phyloP scores from a whole-genome alignment of 2,888 invertebrate species.

The Chymomyza amoena region DNA sequence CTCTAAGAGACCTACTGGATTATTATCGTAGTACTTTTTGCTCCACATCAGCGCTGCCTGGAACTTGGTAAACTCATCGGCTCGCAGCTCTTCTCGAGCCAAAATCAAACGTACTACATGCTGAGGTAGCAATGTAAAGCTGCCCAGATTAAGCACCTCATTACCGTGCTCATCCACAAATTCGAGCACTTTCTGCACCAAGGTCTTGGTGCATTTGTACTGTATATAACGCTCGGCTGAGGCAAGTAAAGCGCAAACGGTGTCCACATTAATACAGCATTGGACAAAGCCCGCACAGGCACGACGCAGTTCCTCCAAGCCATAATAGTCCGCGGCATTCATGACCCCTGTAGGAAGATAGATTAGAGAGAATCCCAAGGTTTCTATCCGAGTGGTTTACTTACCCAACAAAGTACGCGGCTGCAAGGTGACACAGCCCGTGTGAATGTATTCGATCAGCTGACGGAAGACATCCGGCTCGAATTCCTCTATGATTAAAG shows the following conservation, averaged over 20 bases:
- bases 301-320: slow-evolving; percentile 91
- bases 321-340: slow-evolving; percentile 97
- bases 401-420: slow-evolving; percentile 93
- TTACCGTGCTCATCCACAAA: slow-evolving; percentile 96
- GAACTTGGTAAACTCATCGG: slow-evolving; percentile 93
- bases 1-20: slow-evolving; percentile 79
- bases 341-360: slow-evolving; percentile 87
- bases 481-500: slow-evolving; percentile 95
- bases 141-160: slow-evolving; percentile 93
- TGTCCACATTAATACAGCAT: slow-evolving; percentile 96
- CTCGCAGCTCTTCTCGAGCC: slow-evolving; percentile 92
- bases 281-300: slow-evolving; percentile 96
- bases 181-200: slow-evolving; percentile 95
- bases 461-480: slow-evolving; percentile 97
- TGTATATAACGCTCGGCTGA: slow-evolving; percentile 97
- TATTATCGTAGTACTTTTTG: slow-evolving; percentile 94
- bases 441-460: slow-evolving; percentile 96
- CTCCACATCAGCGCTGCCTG: slow-evolving; percentile 97
- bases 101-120: slow-evolving; percentile 94
- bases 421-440: slow-evolving; percentile 94
- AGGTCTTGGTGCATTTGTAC: slow-evolving; percentile 95
- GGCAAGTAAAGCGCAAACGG: slow-evolving; percentile 93
- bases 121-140: slow-evolving; percentile 93
- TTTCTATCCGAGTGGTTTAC: slow-evolving; percentile 33
- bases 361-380: slow-evolving; percentile 1